Evolutionary conservation across 2,797 vertebrate species (phyloP), one percentile per base, ranked within the genome.

Genomic region (Phalloptychus januarius): DNA sequence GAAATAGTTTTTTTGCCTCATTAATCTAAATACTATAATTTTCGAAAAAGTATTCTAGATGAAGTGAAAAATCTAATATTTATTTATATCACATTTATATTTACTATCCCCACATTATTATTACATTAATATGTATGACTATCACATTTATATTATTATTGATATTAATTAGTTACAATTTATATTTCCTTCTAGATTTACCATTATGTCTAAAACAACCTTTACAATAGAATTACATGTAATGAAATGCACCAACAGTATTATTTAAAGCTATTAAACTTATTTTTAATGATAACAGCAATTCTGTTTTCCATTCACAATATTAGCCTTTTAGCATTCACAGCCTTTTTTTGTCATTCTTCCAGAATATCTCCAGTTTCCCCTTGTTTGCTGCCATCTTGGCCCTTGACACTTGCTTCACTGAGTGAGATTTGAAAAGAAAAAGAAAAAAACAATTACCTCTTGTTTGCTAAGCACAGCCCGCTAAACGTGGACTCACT

Each of bases 391-490:
- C 63, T 58, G 63, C 63, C 8, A 38, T 45, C 15, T 3, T 69
- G 31, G 11, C 36, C 25, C 58, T 13, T 65, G 71, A 79, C 40
- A 65, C 25, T 63, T 33, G 40, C 28, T 73, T 56, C 44, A 52
- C 7, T 63, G 52, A 56, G 16, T 71, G 38, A 15, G 33, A 28
- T 72, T 74, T 42, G n/a, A 52, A 73, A 73, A 72, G 10, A 38
- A 78, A 48, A 36, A 38, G 48, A 38, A 31, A 45, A 7, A 72
- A 15, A 65, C 8, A 73, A 72, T 67, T 20, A 31, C 48, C 25
- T 71, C 56, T 71, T 75, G 40, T 75, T 70, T 71, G 25, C 72
- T 25, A 48, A 65, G 16, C 40, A 38, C 75, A 65, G 25, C 15
- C n/a, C 75, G 67, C 45, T 54, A 56, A 38, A 61, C 23, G 16